Evolutionary conservation across 1,140 invertebrate species (phyloP).

Genomic region (Bicyclus anynana): DNA sequence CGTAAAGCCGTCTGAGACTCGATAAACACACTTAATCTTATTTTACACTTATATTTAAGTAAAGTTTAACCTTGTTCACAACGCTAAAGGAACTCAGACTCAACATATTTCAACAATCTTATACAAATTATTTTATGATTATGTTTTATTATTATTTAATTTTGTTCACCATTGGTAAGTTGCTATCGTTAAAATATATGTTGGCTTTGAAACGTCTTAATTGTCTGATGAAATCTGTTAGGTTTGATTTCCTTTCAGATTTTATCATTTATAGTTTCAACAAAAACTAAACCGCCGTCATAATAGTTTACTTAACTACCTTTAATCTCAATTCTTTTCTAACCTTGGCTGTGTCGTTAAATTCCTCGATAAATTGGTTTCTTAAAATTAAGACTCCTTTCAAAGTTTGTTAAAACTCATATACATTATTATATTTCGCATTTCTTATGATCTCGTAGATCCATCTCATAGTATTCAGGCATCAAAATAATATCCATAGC

Average conservation of each 20-base stretch:
- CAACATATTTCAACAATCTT: too few species aligned
- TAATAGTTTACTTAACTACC: not conserved
- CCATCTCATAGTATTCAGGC: too few species aligned
- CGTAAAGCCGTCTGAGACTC: conserved; percentile 19
- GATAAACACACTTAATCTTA: conserved; percentile 24
- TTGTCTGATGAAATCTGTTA: not conserved
- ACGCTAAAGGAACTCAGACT: too few species aligned
- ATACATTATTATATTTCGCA: too few species aligned
- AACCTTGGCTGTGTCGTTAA: not conserved
- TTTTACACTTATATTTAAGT: conserved; percentile 9
- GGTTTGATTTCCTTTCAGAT: not conserved
- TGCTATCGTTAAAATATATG: too few species aligned
- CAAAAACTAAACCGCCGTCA: not conserved
- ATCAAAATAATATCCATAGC: too few species aligned
- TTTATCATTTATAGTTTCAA: not conserved
- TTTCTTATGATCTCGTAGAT: too few species aligned
- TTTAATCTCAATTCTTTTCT: not conserved
- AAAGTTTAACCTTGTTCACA: not conserved
- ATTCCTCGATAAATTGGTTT: not conserved
- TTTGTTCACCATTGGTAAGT: too few species aligned
- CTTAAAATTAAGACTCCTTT: not conserved
- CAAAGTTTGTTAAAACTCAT: too few species aligned
- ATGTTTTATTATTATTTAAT: too few species aligned
- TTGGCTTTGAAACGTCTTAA: not conserved
- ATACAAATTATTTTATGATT: too few species aligned